Conservation (phyloP, 2,797 vertebrate genomes). For the Lepus oiostolus region DNA sequence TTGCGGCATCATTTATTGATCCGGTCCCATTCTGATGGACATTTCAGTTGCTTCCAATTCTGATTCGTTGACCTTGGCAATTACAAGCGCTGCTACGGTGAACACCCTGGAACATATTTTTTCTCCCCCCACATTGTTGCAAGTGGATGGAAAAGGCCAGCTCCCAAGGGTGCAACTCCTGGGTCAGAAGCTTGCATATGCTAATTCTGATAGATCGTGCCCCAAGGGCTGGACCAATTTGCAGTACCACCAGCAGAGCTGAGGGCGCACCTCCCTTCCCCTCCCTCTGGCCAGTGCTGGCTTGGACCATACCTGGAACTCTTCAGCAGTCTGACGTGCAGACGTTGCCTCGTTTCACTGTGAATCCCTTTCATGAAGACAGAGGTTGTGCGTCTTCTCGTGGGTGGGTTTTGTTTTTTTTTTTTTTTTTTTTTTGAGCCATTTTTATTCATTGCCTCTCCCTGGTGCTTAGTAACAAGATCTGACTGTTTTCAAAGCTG, state of each 20-base stretch:
- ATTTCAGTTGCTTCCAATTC: neutral
- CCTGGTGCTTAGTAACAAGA: neutral
- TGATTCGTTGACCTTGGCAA: neutral
- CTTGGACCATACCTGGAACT: accelerated
- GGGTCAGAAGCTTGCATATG: neutral
- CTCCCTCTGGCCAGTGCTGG: neutral
- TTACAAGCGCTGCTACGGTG: neutral
- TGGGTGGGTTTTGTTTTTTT: neutral
- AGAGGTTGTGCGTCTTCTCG: neutral
- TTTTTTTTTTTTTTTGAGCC: neutral
- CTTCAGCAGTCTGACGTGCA: neutral
- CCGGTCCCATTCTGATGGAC: neutral
- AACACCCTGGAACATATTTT: neutral
- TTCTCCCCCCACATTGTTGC: neutral
- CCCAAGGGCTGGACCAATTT: neutral
- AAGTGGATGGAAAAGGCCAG: neutral
- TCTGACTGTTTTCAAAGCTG: constrained; percentile 22
- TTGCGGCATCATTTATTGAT: neutral
- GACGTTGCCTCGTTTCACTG: neutral
- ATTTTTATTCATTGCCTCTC: neutral
- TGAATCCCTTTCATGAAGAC: neutral
- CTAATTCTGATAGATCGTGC: neutral
- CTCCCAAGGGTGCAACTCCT: neutral
- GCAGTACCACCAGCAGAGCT: neutral
- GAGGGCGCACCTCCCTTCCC: accelerated